Evolutionary conservation across 35 echinoderm and acorn worm species (phyloP).

Genomic region (Diadema setosum): DNA sequence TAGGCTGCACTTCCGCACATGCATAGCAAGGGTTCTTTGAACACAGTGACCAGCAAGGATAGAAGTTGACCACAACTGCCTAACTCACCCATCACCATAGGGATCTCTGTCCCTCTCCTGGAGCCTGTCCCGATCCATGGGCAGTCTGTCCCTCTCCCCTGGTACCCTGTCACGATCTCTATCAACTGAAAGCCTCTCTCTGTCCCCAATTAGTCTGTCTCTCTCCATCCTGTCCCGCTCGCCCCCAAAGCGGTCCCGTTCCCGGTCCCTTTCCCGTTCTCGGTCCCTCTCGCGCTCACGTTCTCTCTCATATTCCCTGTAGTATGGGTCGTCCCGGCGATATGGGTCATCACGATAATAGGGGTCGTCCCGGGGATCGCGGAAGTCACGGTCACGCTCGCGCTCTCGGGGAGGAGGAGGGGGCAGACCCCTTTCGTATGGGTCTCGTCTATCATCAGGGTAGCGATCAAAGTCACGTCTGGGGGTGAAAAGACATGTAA

Average conservation of each 20-base stretch:
- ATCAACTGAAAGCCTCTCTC: too few relatives aligned
- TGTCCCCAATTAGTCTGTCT: too few relatives aligned
- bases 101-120: neutral
- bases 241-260: neutral
- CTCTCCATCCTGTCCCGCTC: too few relatives aligned
- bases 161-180: too few relatives aligned
- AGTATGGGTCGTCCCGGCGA: slow-evolving; percentile 15
- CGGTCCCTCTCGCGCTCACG: neutral
- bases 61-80: neutral
- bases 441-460: neutral
- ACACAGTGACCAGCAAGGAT: neutral
- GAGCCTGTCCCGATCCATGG: neutral
- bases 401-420: neutral
- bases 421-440: neutral
- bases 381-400: neutral
- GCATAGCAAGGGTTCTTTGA: neutral
- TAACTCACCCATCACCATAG: neutral
- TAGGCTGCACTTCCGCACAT: neutral
- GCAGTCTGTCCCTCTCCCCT: neutral
- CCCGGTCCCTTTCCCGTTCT: neutral
- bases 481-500: neutral
- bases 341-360: slow-evolving; percentile 36
- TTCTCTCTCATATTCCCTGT: slow-evolving; percentile 9
- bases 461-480: neutral
- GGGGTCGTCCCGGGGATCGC: slow-evolving; percentile 11